These are phyloP conservation scores for Centrocercus urophasianus DNA, from an alignment of 2,113 vertebrate species.

Conservation along the genomic window DNA sequence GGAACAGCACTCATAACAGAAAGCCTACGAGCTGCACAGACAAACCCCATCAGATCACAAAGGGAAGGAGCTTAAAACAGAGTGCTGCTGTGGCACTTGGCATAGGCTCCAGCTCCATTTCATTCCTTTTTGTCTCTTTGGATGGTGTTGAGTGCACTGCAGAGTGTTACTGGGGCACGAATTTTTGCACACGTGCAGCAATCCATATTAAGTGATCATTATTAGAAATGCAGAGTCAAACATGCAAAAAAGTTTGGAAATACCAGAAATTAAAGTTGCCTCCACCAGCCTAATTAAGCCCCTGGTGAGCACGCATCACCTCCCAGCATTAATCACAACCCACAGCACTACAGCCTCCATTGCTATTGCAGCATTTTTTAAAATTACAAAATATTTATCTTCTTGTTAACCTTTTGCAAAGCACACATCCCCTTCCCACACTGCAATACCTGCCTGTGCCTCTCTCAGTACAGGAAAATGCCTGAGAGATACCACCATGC, in stretches of 20 bases:
- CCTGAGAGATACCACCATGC: neutral
- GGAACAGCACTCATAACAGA: neutral
- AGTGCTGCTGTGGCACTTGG: neutral
- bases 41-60: neutral
- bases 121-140: neutral
- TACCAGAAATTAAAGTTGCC: neutral
- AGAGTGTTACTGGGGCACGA: neutral
- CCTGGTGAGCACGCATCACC: neutral
- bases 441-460: neutral
- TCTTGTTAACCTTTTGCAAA: neutral
- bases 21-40: neutral
- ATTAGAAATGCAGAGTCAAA: neutral
- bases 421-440: neutral
- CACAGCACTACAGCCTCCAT: neutral
- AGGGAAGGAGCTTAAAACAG: neutral
- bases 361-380: neutral
- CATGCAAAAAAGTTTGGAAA: neutral
- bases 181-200: neutral
- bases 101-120: neutral
- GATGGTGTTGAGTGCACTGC: neutral
- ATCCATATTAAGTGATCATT: neutral
- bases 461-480: neutral
- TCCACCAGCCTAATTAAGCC: constrained; percentile 35
- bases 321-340: constrained; percentile 7
- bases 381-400: neutral